A percentile compares a stretch with the other conserved stretches of the same genome.
Conservation (phyloP, 2,113 vertebrate species). For the Calidris pygmaea region DNA sequence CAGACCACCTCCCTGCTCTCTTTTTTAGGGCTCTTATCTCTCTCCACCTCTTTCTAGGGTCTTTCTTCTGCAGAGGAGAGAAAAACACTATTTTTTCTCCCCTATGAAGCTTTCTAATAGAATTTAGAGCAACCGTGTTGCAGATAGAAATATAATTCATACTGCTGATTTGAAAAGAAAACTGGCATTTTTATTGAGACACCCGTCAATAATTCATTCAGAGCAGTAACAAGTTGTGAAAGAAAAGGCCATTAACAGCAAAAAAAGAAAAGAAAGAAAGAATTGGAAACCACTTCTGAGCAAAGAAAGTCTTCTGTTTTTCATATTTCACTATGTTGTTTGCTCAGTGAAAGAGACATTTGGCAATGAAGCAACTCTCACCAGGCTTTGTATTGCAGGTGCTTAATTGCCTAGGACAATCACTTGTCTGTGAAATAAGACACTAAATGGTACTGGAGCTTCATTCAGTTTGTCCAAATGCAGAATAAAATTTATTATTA, state of each 20-base stretch:
- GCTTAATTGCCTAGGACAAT: not conserved
- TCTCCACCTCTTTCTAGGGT: not conserved
- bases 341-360: not conserved
- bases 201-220: not conserved
- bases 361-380: not conserved
- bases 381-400: not conserved
- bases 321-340: not conserved
- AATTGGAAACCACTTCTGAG: not conserved
- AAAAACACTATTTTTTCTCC: not conserved
- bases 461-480: not conserved
- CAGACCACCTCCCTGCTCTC: not conserved
- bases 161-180: not conserved
- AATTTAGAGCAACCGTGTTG: not conserved
- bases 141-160: not conserved
- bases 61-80: not conserved
- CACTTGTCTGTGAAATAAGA: slow-evolving; percentile 7
- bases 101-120: not conserved
- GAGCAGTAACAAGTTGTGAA: not conserved
- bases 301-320: not conserved
- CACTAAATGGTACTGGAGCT: not conserved
- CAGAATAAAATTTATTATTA: not conserved
- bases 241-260: not conserved
- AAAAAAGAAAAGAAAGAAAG: not conserved
- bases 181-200: not conserved
- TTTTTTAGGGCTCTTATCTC: not conserved